Evolutionary conservation across 2,797 vertebrate genomes (phyloP).

Genomic region (Pteronotus mesoamericanus): DNA sequence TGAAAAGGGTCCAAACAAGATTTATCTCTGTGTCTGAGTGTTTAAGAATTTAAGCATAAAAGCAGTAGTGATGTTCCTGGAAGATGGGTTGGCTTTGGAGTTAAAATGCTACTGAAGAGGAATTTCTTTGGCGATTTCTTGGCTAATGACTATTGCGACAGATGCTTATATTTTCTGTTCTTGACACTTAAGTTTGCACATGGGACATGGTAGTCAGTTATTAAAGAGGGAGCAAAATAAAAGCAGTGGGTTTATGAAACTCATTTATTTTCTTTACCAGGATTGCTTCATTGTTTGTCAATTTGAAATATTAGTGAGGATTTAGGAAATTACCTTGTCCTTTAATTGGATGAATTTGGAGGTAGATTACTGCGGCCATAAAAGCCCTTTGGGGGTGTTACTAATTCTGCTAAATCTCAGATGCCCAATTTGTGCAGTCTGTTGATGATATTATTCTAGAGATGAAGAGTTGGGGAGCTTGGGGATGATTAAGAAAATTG

Average conservation of each 20-base stretch:
- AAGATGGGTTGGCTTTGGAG: not conserved
- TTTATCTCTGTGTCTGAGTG: not conserved
- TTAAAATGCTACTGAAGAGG: not conserved
- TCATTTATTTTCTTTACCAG: conserved; percentile 62
- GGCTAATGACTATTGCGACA: not conserved
- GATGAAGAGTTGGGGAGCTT: not conserved
- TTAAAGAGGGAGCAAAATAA: not conserved
- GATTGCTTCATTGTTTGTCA: conserved; percentile 51
- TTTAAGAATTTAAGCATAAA: conserved; percentile 14
- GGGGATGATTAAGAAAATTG: conserved; percentile 48
- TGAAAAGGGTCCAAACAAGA: not conserved
- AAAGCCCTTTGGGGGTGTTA: conserved; percentile 62
- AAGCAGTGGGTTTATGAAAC: conserved; percentile 39
- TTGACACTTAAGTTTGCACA: not conserved
- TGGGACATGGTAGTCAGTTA: not conserved
- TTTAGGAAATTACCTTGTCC: conserved; percentile 56
- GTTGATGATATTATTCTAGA: not conserved
- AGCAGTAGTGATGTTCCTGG: not conserved
- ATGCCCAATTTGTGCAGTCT: conserved; percentile 7
- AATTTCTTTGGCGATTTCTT: not conserved
- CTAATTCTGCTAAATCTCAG: conserved; percentile 61
- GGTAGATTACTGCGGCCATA: conserved; percentile 52
- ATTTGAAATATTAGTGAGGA: conserved; percentile 64
- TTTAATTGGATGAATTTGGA: conserved; percentile 72
- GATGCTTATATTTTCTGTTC: not conserved